Evolutionary conservation across 2,888 invertebrate genomes (phyloP).

Genomic region (Nesidiocoris tenuis): DNA sequence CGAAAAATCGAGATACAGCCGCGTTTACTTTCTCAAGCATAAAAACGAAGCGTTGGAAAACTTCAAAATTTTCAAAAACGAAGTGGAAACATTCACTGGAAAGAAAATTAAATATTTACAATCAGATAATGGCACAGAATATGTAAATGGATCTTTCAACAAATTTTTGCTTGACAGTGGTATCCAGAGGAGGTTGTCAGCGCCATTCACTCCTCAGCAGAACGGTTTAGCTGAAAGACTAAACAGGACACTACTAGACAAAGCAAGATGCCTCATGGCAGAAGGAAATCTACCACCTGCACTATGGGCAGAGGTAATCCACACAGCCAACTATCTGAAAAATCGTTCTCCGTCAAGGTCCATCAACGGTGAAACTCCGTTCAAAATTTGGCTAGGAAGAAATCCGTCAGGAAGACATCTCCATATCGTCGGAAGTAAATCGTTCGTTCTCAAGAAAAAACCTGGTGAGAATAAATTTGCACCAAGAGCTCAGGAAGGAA

Average conservation of each 20-base stretch:
- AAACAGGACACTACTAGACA: slow-evolving; percentile 52
- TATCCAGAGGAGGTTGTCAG: slow-evolving; percentile 51
- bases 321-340: slow-evolving; percentile 52
- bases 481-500: not conserved
- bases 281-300: slow-evolving; percentile 48
- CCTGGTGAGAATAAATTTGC: not conserved
- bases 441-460: not conserved
- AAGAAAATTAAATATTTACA: not conserved
- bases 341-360: slow-evolving; percentile 50
- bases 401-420: not conserved
- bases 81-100: not conserved
- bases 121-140: not conserved
- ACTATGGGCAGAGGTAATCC: slow-evolving; percentile 51
- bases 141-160: slow-evolving; percentile 42
- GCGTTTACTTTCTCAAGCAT: not conserved
- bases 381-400: not conserved
- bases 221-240: slow-evolving; percentile 53
- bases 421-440: not conserved
- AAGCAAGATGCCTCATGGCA: slow-evolving; percentile 51
- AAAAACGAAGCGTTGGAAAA: not conserved
- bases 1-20: not conserved
- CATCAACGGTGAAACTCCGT: not conserved
- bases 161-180: slow-evolving; percentile 47
- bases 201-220: slow-evolving; percentile 52
- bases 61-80: not conserved